phyloP scores from a whole-genome alignment of 2,113 vertebrate species.

The Danionella cerebrum region DNA sequence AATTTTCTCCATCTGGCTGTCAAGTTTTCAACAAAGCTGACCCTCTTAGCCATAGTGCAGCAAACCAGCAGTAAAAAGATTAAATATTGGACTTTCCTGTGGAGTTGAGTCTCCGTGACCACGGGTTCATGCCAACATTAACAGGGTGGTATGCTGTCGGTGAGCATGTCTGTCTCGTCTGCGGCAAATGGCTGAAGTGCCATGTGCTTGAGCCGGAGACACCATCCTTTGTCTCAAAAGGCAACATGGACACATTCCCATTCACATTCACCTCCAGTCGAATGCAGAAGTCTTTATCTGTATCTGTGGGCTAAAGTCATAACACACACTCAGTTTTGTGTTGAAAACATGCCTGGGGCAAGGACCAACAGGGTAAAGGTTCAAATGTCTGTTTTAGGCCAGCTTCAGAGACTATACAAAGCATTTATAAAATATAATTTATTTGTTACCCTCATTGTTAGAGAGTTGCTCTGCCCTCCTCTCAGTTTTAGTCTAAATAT shows the following conservation, averaged over 20 bases:
- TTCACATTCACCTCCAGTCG: neutral
- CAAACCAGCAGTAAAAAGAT: slow-evolving; percentile 69
- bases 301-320: too few species aligned
- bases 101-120: slow-evolving; percentile 49
- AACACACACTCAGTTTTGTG: too few species aligned
- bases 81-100: slow-evolving; percentile 73
- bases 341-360: too few species aligned
- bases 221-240: slow-evolving; percentile 1
- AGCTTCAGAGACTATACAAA: too few species aligned
- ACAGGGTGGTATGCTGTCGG: slow-evolving; percentile 46
- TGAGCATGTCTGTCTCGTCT: slow-evolving; percentile 67
- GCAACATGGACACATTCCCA: neutral
- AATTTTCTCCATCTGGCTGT: slow-evolving; percentile 43
- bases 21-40: slow-evolving; percentile 45
- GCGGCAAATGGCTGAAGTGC: slow-evolving; percentile 56
- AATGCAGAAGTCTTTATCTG: neutral
- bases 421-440: too few species aligned
- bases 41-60: slow-evolving; percentile 55
- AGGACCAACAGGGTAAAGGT: too few species aligned
- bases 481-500: too few species aligned
- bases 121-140: slow-evolving; percentile 57
- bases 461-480: too few species aligned
- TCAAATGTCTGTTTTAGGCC: too few species aligned
- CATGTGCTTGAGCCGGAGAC: slow-evolving; percentile 41
- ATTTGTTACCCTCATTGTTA: too few species aligned